These are phyloP conservation scores for Oligia strigilis DNA, from an alignment of 2,888 invertebrate species.

Conservation along the genomic window DNA sequence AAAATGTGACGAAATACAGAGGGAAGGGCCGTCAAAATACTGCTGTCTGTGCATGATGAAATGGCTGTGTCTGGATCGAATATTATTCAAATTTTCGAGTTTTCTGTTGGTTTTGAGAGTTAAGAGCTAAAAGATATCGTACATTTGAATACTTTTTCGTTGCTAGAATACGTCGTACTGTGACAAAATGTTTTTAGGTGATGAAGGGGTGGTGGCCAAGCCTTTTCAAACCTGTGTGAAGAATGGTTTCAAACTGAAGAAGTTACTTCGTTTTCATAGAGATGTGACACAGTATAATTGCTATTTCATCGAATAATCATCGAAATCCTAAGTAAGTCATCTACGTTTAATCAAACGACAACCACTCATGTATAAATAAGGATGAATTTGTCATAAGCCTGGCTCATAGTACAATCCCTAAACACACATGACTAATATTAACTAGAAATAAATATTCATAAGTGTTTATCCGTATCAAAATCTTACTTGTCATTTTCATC, in stretches of 20 bases:
- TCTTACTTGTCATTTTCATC: slow-evolving; percentile 80
- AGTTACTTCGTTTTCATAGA: background rate
- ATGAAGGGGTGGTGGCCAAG: background rate
- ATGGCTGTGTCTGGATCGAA: slow-evolving; percentile 11
- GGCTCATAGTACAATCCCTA: slow-evolving; percentile 31
- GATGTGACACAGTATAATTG: background rate
- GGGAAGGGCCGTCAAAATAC: slow-evolving; percentile 26
- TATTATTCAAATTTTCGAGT: slow-evolving; percentile 5
- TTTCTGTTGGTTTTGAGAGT: background rate
- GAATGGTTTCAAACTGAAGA: background rate
- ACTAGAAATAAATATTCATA: slow-evolving; percentile 70
- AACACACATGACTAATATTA: slow-evolving; percentile 49
- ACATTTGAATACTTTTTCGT: background rate
- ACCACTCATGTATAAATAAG: background rate
- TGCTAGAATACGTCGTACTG: background rate
- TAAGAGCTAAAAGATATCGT: background rate
- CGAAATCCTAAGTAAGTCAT: background rate
- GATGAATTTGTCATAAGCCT: slow-evolving; percentile 17
- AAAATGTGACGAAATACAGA: slow-evolving; percentile 48
- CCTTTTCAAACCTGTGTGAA: background rate
- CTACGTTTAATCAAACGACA: background rate
- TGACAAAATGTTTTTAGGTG: background rate
- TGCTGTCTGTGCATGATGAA: slow-evolving; percentile 5
- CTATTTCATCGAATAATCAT: background rate
- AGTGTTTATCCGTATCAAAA: slow-evolving; percentile 69